Evolutionary conservation across 2,888 invertebrate species (phyloP).

Genomic region (Oxytorus armatus): DNA sequence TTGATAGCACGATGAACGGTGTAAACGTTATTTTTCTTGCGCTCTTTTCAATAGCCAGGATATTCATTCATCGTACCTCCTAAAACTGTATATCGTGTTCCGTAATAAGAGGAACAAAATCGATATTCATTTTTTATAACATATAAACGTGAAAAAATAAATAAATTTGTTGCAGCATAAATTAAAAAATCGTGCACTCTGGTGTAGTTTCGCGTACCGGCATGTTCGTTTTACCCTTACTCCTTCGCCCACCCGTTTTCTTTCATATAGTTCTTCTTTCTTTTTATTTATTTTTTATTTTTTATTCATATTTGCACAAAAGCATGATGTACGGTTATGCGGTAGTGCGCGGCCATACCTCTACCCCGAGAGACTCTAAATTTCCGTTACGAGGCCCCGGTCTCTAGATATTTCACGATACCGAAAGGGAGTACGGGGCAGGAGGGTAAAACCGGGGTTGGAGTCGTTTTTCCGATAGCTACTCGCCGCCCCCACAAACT

Average conservation of each 20-base stretch:
- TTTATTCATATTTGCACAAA: slow-evolving; percentile 50
- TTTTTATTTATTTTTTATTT: neutral
- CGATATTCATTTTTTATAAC: too few species aligned
- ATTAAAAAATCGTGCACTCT: neutral
- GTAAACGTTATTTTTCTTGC: too few species aligned
- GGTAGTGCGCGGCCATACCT: slow-evolving; percentile 66
- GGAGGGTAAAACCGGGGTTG: slow-evolving; percentile 42
- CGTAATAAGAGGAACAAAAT: too few species aligned
- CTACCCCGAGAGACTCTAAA: slow-evolving; percentile 78
- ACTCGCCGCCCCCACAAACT: slow-evolving; percentile 13
- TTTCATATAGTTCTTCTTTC: slow-evolving; percentile 14
- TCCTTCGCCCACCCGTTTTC: neutral
- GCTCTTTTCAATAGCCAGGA: too few species aligned
- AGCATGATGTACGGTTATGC: slow-evolving; percentile 78
- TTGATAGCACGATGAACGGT: too few species aligned
- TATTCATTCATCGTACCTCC: too few species aligned
- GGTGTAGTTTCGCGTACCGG: slow-evolving; percentile 8
- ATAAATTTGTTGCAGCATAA: neutral
- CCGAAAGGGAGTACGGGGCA: slow-evolving; percentile 58
- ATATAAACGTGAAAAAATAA: neutral
- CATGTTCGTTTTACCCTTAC: slow-evolving; percentile 25
- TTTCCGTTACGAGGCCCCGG: slow-evolving; percentile 75
- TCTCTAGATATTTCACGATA: slow-evolving; percentile 78
- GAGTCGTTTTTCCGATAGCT: slow-evolving; percentile 65
- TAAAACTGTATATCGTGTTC: too few species aligned